phyloP scores from a whole-genome alignment of 1,140 invertebrate species.

The Geopemphigus sp. region DNA sequence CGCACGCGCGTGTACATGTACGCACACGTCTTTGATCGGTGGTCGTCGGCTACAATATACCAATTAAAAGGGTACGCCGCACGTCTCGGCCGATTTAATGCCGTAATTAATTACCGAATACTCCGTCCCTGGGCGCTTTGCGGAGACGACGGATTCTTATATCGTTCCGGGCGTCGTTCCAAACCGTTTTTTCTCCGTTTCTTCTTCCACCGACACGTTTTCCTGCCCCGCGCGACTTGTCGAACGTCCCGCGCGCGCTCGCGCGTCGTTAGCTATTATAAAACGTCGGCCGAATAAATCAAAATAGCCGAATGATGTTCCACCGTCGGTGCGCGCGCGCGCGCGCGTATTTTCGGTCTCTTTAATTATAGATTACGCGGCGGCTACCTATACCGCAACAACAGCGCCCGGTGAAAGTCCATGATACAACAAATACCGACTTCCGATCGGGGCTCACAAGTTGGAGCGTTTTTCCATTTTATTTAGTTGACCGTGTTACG shows the following conservation, averaged over 20 bases:
- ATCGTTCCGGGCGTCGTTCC: not conserved
- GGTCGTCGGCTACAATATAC: not conserved
- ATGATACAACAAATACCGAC: no score
- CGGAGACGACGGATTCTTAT: not conserved
- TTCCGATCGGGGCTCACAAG: no score
- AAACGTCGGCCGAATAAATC: not conserved
- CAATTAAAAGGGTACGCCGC: not conserved
- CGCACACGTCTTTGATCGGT: no score
- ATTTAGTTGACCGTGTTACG: no score
- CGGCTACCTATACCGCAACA: not conserved
- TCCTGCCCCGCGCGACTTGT: no score
- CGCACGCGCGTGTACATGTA: no score
- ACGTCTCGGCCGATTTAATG: not conserved
- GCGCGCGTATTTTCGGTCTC: slow-evolving; percentile 1
- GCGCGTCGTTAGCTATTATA: not conserved
- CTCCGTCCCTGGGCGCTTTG: not conserved
- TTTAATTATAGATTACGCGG: not conserved
- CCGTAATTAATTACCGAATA: not conserved
- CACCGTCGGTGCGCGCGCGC: no score
- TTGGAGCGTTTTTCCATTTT: no score
- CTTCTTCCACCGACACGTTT: not conserved
- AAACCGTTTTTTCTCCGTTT: not conserved
- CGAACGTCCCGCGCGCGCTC: not conserved
- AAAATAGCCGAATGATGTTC: not conserved
- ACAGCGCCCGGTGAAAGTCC: no score